Evolutionary conservation across 1,140 invertebrate genomes (phyloP), one percentile per base, ranked within the genome.

Genomic region (Yoshiicerus persimilis): DNA sequence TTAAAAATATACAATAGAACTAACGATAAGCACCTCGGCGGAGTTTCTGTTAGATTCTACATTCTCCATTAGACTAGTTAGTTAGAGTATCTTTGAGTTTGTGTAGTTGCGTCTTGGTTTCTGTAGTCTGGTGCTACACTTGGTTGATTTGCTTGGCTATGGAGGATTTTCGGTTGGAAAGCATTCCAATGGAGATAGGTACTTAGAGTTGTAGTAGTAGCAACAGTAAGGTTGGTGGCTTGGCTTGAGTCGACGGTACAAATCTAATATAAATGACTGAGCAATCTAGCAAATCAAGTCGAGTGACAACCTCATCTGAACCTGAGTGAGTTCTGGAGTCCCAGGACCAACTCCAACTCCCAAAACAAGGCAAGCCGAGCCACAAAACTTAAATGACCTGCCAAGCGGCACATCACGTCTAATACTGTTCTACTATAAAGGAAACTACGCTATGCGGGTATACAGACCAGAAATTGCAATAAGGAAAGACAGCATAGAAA

Each of bases 221-320:
- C 10, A 30, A 13, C 9, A 47, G 41, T 47, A 20, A 47, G 11
- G 20, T 47, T 47, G 8, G 8, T 27, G 10, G 64, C 27, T 16
- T 38, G 30, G 75, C 16, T 0, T 20, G 10, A 70, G 64, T 34
- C n/a, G 64, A 32, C 16, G 20, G 47, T 66, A 86, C 85, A 86
- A 86, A 86, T 86, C 85, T 86, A 86, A 86, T 86, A 86, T 86
- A 66, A 86, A 86, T 70, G 85, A 86, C 56, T 66, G 56, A 86
- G 56, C 47, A 86, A 64, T 86, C 85, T 56, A 86, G 85, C 85
- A 86, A 86, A 86, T 86, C 85, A 86, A 70, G 47, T 64, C 38
- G 85, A 86, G 85, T 86, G 85, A 86, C 85, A 86, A 70, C 32
- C 83, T 84, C 83, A 84, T 84, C 83, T 84, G 83, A 84, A 34